Conservation (phyloP, 2,888 invertebrate species). For the Cerastis leucographa region DNA sequence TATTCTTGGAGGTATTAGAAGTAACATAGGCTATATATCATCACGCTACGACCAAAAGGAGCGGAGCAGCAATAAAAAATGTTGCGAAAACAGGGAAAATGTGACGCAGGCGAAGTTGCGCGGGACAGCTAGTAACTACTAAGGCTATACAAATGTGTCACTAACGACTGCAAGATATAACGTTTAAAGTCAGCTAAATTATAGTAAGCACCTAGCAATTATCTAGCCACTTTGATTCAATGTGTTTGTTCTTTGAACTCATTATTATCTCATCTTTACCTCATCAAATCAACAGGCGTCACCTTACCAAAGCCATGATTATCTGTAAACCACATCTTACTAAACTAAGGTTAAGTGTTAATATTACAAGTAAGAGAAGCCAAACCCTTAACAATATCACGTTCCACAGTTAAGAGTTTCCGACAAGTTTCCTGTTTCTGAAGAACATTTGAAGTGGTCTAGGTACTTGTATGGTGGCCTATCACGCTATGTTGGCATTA, state of each 20-base stretch:
- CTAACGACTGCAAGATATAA: constrained; percentile 14
- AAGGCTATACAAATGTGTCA: background rate
- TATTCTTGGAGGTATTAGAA: too few species aligned
- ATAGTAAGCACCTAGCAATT: constrained; percentile 17
- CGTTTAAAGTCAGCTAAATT: background rate
- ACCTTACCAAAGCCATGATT: constrained; percentile 1
- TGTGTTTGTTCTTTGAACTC: constrained; percentile 8
- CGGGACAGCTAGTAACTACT: too few species aligned
- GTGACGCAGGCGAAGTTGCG: too few species aligned
- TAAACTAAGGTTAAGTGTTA: constrained; percentile 6
- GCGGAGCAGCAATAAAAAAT: too few species aligned
- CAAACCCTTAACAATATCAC: constrained; percentile 28
- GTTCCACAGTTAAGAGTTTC: constrained; percentile 35
- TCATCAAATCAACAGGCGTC: constrained; percentile 4
- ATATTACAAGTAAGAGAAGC: constrained; percentile 4
- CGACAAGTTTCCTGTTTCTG: constrained; percentile 51
- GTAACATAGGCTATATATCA: too few species aligned
- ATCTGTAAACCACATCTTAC: constrained; percentile 14
- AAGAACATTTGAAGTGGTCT: constrained; percentile 51
- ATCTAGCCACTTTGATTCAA: constrained; percentile 24
- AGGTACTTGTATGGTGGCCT: constrained; percentile 56
- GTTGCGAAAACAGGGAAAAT: too few species aligned
- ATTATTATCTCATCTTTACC: constrained; percentile 26
- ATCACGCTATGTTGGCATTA: constrained; percentile 58
- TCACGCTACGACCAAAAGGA: too few species aligned